Base-by-base conservation (phyloP, 2,113 vertebrate genomes). In the Clupea harengus region DNA sequence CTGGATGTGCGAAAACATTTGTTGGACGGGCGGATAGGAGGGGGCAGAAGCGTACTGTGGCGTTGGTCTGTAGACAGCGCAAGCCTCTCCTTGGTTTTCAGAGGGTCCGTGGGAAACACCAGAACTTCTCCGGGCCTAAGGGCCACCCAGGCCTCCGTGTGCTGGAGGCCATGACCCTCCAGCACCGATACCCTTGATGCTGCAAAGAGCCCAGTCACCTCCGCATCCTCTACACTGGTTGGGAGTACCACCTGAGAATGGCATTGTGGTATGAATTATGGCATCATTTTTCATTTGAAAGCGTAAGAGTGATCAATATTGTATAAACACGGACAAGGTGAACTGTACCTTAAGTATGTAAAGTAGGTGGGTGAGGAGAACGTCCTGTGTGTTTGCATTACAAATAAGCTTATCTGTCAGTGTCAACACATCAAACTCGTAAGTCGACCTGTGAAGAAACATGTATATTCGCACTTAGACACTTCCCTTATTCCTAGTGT, bases 261-360 rank as follows among this genome's bases (percentile, higher is more conserved):
- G 7, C 15, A 84, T 15, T 2, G 15, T 39, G 10, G 32, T 0
- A 18, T 3, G 39, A 1, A 78, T 78, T 39, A 78, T 39, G 10
- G 25, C n/a, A 10, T 39, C 11, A 44, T 78, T 44, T 67, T 15
- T 2, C 39, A 15, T 15, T 78, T 15, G 11, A 6, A 17, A 39
- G 28, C 4, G 4, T 3, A 17, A 17, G 39, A 39, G 2, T 39
- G 39, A 39, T 39, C 13, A 39, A 78, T 39, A 39, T 32, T 17
- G 10, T 32, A 78, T 32, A 32, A 32, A 72, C 10, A 78, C 28
- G 28, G n/a, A 64, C 7, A n/a, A 8, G 7, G 60, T 64, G 22
- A 18, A 45, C 57, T 20, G 45, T 78, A 95, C 95, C 94, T 94
- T 95, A 13, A 95, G 91, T 50, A 96, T 95, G 50, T 95, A 92